Evolutionary conservation across 2,888 invertebrate genomes (phyloP), one percentile per base, ranked within the genome.

Genomic region (Ichneumoninae sp.): DNA sequence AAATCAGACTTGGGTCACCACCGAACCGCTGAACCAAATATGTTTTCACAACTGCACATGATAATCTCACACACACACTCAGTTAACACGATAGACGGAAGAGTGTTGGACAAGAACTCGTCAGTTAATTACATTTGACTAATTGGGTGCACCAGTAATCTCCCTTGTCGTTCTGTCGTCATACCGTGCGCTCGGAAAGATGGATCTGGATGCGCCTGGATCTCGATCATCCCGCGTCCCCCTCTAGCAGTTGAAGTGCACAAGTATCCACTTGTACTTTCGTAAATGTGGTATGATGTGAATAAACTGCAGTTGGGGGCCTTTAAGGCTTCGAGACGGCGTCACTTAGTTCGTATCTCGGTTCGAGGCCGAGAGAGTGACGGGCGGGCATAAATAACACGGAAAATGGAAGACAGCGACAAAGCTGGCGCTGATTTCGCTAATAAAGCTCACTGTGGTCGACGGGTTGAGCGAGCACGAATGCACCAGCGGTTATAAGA

Each of bases 381-480:
- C 89, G 90, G 88, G 40, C 16, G 88, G 88, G 89, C 90, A 90
- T 90, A 89, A 90, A 90, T 90, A 91, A 91, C 87, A 84, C 82
- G 89, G 89, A 90, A 91, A 90, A 90, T 88, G 89, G 88, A 87
- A 88, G 91, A 91, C 91, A 91, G 91, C 90, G 90, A 91, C 90
- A 90, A 90, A 91, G 90, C 90, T 88, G 83, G 90, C 90, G 90
- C 86, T 91, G 91, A 91, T 91, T 91, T 91, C 88, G 90, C 91
- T 88, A 86, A 90, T 90, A 90, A 91, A 91, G 87, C 86, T 78
- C 68, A 44, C 44, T 69, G 70, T 66, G 68, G 54, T 44, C 30
- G 74, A 78, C 40, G 75, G 75, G 22, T 60, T 52, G 16, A 69
- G 60, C 69, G 69, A 81, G 74, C 77, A 62, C 68, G 80, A 30